Evolutionary conservation across 2,888 invertebrate genomes (phyloP).

Genomic region (Conus canariensis): DNA sequence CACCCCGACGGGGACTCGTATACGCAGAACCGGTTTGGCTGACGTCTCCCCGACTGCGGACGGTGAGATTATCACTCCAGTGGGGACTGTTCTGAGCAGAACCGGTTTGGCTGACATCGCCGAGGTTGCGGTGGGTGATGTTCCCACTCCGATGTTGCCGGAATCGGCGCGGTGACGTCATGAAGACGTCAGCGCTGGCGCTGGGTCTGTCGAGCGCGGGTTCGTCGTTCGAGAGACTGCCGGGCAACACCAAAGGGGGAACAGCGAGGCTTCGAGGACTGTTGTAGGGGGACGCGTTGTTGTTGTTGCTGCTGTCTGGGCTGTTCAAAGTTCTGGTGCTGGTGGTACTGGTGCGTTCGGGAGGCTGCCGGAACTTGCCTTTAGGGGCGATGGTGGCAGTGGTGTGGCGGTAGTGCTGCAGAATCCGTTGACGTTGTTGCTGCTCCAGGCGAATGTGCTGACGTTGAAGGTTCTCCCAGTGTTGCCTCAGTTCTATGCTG

Average conservation of each 20-base stretch:
- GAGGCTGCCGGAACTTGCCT: background rate
- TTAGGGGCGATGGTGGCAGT: background rate
- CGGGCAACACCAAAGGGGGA: background rate
- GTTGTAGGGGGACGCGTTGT: conserved; percentile 1
- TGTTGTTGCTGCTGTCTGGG: conserved; percentile 17
- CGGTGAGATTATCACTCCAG: too few species aligned
- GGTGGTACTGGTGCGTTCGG: background rate
- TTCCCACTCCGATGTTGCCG: background rate
- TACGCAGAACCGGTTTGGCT: background rate
- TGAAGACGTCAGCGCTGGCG: background rate
- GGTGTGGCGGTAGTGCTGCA: conserved; percentile 48
- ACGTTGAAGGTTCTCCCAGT: conserved; percentile 56
- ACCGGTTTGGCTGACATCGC: background rate
- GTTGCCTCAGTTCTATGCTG: conserved; percentile 55
- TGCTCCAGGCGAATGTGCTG: conserved; percentile 45
- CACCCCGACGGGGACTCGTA: background rate
- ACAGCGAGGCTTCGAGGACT: conserved; percentile 7
- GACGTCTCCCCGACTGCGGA: background rate
- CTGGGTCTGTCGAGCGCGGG: background rate
- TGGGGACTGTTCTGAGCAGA: too few species aligned
- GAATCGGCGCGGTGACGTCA: background rate
- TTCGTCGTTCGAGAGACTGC: background rate
- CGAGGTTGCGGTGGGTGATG: background rate
- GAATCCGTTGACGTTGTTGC: conserved; percentile 48
- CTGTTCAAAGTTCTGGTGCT: conserved; percentile 1